Conservation (phyloP, 2,888 invertebrate genomes). For the Thecophora atra region DNA sequence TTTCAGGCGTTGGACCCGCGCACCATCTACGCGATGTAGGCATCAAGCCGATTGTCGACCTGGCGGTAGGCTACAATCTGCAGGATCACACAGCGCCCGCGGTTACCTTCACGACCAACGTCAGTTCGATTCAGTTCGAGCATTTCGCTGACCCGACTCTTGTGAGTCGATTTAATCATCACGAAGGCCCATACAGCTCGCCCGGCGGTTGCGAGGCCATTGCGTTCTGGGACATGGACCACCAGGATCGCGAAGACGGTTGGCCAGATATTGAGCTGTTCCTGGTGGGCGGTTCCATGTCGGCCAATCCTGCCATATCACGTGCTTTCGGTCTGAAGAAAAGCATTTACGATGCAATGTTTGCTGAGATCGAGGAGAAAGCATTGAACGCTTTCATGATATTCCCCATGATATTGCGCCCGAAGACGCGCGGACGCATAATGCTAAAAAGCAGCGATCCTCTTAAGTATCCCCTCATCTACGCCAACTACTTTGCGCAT, state of each 20-base stretch:
- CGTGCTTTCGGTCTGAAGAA: constrained; percentile 67
- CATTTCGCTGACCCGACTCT: constrained; percentile 59
- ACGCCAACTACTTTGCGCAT: constrained; percentile 75
- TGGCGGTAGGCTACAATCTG: constrained; percentile 72
- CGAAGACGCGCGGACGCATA: constrained; percentile 75
- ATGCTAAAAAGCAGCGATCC: constrained; percentile 74
- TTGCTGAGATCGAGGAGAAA: constrained; percentile 62
- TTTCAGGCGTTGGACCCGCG: constrained; percentile 75
- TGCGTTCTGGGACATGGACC: constrained; percentile 72
- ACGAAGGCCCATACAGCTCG: constrained; percentile 67
- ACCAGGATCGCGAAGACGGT: constrained; percentile 66
- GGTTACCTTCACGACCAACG: constrained; percentile 72
- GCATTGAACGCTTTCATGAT: constrained; percentile 68
- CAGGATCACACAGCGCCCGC: constrained; percentile 76
- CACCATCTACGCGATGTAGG: constrained; percentile 68
- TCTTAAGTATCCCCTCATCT: constrained; percentile 72
- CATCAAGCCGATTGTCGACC: constrained; percentile 69
- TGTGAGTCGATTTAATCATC: constrained; percentile 56
- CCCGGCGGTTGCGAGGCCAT: constrained; percentile 73
- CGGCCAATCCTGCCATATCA: constrained; percentile 64
- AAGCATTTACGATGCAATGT: constrained; percentile 66
- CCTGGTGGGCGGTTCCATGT: constrained; percentile 69
- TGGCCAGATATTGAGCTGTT: constrained; percentile 79
- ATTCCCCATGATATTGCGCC: constrained; percentile 73
- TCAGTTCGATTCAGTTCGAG: constrained; percentile 60